Percentiles rank a stretch among this genome's conserved stretches.
Evolutionary conservation across 2,888 invertebrate species (phyloP).

Genomic region (Andricus curvator): DNA sequence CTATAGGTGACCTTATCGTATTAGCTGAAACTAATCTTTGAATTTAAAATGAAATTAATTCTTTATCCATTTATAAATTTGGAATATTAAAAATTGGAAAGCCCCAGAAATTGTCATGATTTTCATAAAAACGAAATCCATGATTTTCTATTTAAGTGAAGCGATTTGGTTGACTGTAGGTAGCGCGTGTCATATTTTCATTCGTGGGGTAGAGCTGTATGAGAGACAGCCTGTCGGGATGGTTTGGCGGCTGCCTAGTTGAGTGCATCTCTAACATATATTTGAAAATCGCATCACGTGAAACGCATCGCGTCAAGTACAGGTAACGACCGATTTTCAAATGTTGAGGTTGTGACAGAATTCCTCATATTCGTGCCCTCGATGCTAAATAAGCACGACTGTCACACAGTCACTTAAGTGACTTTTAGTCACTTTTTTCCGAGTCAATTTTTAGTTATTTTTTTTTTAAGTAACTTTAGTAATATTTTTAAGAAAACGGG

Average conservation of each 20-base stretch:
- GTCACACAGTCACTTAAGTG: too few species aligned
- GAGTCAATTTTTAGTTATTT: too few species aligned
- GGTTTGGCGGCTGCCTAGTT: slow-evolving; percentile 56
- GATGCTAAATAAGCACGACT: neutral
- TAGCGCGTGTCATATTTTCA: slow-evolving; percentile 37
- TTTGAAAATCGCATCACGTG: slow-evolving; percentile 62
- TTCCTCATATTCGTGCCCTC: slow-evolving; percentile 22
- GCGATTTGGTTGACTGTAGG: slow-evolving; percentile 13
- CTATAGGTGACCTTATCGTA: too few species aligned
- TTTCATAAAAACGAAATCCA: slow-evolving; percentile 50
- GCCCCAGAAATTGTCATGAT: slow-evolving; percentile 36
- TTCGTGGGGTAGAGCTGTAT: slow-evolving; percentile 33
- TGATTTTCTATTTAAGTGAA: slow-evolving; percentile 45
- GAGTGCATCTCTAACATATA: slow-evolving; percentile 60
- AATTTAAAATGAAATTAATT: neutral
- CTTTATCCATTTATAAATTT: neutral
- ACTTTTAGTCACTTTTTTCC: too few species aligned
- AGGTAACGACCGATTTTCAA: slow-evolving; percentile 52
- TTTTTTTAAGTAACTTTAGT: too few species aligned
- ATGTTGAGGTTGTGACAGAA: slow-evolving; percentile 27
- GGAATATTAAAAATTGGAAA: neutral
- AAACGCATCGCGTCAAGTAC: slow-evolving; percentile 64
- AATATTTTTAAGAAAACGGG: too few species aligned
- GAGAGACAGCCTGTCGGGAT: slow-evolving; percentile 45
- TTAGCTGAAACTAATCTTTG: too few species aligned